A percentile compares a stretch with the other conserved stretches of the same genome.
Conservation (phyloP, 1,140 invertebrate species). For the Nixonia krombeini region DNA sequence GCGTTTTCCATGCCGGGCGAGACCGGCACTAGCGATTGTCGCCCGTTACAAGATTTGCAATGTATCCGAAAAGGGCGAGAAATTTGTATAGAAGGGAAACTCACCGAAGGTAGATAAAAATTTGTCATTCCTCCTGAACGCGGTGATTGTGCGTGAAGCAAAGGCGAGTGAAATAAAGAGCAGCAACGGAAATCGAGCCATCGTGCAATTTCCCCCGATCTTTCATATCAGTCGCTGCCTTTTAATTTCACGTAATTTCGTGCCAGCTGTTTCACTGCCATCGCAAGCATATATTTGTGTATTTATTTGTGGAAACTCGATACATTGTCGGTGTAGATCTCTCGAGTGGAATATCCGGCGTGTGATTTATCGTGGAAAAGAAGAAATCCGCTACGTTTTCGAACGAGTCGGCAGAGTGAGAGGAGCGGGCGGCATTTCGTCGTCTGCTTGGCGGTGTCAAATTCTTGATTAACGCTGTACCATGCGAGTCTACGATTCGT, state of each 20-base stretch:
- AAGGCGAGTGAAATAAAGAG: constrained; percentile 25
- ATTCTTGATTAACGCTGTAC: constrained; percentile 31
- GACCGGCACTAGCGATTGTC: too few relatives aligned
- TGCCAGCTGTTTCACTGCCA: constrained; percentile 22
- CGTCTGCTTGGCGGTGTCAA: constrained; percentile 31
- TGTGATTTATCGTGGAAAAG: too few relatives aligned
- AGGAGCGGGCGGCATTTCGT: too few relatives aligned
- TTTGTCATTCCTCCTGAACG: constrained; percentile 58
- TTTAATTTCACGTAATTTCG: constrained; percentile 29
- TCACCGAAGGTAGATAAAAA: constrained; percentile 56
- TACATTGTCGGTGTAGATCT: neutral
- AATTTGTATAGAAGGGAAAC: constrained; percentile 20
- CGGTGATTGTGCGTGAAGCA: constrained; percentile 13
- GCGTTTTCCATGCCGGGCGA: neutral
- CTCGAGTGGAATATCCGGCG: too few relatives aligned
- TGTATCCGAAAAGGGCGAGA: too few relatives aligned
- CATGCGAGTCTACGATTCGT: constrained; percentile 41
- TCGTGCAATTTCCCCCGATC: constrained; percentile 19
- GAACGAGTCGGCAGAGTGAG: too few relatives aligned
- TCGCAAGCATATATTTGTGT: constrained; percentile 4
- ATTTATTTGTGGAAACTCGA: neutral
- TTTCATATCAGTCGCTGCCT: neutral
- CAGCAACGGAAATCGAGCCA: constrained; percentile 25
- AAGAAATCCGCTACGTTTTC: too few relatives aligned
- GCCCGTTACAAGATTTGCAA: too few relatives aligned